These are phyloP conservation scores for Odontocolon sp. DNA, from an alignment of 2,888 invertebrate genomes.

Conservation along the genomic window DNA sequence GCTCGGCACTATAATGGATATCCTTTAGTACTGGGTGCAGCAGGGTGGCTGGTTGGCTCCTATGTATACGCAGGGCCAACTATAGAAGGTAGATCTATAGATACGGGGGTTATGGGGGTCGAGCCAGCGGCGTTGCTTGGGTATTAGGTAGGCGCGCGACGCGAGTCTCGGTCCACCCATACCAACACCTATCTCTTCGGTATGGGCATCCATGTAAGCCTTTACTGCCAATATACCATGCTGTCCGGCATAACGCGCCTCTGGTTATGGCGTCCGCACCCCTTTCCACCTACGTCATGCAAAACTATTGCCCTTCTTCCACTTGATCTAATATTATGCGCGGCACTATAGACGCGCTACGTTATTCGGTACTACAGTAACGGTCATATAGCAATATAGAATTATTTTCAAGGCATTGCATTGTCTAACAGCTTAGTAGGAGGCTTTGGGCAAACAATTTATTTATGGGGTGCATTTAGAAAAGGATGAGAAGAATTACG, in stretches of 20 bases:
- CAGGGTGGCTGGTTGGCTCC: slow-evolving; percentile 33
- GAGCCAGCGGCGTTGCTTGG: slow-evolving; percentile 61
- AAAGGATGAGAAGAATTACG: no score
- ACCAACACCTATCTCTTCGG: slow-evolving; percentile 66
- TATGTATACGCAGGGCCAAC: background rate
- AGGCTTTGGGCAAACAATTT: no score
- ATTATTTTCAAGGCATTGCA: background rate
- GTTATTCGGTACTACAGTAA: background rate
- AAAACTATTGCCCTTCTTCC: slow-evolving; percentile 21
- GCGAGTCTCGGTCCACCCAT: slow-evolving; percentile 5
- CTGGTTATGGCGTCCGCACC: slow-evolving; percentile 10
- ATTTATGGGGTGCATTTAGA: no score
- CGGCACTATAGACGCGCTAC: background rate
- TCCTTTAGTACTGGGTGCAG: slow-evolving; percentile 69
- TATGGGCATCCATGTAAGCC: slow-evolving; percentile 74
- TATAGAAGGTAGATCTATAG: slow-evolving; percentile 60
- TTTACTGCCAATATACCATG: slow-evolving; percentile 76
- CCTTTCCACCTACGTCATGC: background rate
- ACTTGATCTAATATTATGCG: slow-evolving; percentile 18
- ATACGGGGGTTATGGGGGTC: slow-evolving; percentile 67
- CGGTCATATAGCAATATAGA: background rate
- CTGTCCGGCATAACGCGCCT: slow-evolving; percentile 70
- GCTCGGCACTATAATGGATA: slow-evolving; percentile 71
- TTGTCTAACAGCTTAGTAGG: no score
- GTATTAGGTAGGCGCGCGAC: slow-evolving; percentile 61